Base-by-base conservation (phyloP, 2,888 invertebrate genomes). In the Eustalomyia histrio region DNA sequence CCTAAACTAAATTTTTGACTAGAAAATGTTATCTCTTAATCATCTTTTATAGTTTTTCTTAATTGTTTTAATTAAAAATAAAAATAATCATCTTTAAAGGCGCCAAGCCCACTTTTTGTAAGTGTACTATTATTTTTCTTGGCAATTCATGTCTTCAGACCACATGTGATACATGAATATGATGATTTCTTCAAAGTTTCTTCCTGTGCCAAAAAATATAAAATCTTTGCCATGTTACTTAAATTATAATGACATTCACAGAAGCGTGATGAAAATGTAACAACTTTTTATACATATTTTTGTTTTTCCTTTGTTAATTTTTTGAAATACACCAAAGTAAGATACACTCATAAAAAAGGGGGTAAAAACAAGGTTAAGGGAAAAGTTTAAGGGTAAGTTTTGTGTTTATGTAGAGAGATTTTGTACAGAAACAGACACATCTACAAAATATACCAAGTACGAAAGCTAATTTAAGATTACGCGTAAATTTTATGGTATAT, bases 391-490 rank as follows among this genome's bases (percentile, higher is more conserved):
- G 76, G 64, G 67, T 72, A 78, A 75, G 52, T 81, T 74, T 52
- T 29, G 55, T 65, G 35, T 65, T 55, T 69, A 69, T 76, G 74
- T 65, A 61, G 39, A 73, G 55, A 39, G 64, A 58, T 43, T 61
- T 17, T 3, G 60, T 65, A 61, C 60, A n/a, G n/a, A 65, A 57
- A 57, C 29, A 29, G 29, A 29, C 3, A 29, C 29, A 29, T 24
- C 21, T 67, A 47, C 43, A 24, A 29, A 8, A 21, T 17, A 6
- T 55, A 35, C 17, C 4, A 64, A 55, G 55, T 29, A 63, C 67
- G 43, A 69, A 75, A 76, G 83, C 83, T 83, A 80, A 83, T 80
- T 83, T 83, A 80, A 83, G 79, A 83, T 80, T 83, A 81, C 79
- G 78, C 79, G 80, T 80, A 80, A 83, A 83, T 83, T 80, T 79